Base-by-base conservation (phyloP, 2,888 invertebrate genomes). In the Megaustenia siamemsis region DNA sequence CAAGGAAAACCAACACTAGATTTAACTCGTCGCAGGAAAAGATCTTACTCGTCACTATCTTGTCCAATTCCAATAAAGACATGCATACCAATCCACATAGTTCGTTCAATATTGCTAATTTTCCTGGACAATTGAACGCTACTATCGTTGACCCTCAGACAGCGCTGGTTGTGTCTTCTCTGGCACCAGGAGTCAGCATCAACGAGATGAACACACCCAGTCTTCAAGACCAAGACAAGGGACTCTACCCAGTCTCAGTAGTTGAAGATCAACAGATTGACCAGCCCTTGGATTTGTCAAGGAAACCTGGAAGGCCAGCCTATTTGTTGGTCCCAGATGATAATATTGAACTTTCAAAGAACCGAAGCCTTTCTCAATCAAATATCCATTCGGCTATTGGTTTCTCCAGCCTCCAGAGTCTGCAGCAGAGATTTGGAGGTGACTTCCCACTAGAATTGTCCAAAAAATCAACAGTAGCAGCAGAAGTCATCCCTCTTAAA, bases 361-460 rank as follows among this genome's bases (percentile, higher is more conserved):
- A 40, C 60, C 60, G 15, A 3, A 66, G 28, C 18, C 43, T 45
- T 12, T 43, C 78, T 15, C 49, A 49, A 43, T 73, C 32, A 2
- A 32, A 32, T 1, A 21, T 18, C 32, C 32, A 2, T 21, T 1
- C 60, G 12, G 15, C 18, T n/a, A 87, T 84, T 43, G 84, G 84
- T 10, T 86, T 88, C n/a, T 90, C 92, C 45, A 92, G 91, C 86
- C 88, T 92, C 68, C 90, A 91, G 87, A 92, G 91, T 88, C 89
- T 92, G 21, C 91, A 92, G 86, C 89, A 90, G 79, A 88, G 90
- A 68, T 92, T 92, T 88, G 92, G 92, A 35, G 92, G 92, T n/a
- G 90, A 91, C 78, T 90, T 89, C 73, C 90, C 90, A 45, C 82
- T 91, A 8, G 86, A 90, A 35, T 86, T 89, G 32, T 86, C 89